Conservation (phyloP, 2,888 invertebrate species). For the Campoletis raptor region DNA sequence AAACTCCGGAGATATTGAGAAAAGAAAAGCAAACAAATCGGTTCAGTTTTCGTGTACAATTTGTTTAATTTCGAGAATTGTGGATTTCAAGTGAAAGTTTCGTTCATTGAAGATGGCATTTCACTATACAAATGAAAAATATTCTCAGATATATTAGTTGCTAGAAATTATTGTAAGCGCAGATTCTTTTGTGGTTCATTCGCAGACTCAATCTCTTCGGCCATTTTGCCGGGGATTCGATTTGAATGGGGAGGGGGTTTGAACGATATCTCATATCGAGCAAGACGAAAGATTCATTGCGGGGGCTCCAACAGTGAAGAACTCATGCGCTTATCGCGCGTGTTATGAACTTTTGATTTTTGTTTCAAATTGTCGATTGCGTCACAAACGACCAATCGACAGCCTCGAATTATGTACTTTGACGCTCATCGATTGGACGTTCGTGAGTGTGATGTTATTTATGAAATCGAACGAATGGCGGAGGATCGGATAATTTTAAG, state of each 20-base stretch:
- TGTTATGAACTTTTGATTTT: constrained; percentile 56
- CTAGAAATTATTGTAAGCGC: not conserved
- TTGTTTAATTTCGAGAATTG: not conserved
- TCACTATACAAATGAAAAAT: not conserved
- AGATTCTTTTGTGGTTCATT: not conserved
- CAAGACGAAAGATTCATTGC: constrained; percentile 44
- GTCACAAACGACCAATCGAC: constrained; percentile 65
- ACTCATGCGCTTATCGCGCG: constrained; percentile 59
- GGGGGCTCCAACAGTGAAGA: constrained; percentile 54
- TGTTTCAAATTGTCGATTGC: constrained; percentile 19
- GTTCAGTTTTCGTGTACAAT: not conserved
- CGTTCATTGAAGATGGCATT: not conserved
- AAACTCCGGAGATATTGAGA: not conserved
- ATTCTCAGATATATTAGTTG: not conserved
- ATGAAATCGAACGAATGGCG: constrained; percentile 66
- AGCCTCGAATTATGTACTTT: constrained; percentile 48
- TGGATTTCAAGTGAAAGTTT: not conserved
- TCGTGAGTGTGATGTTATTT: constrained; percentile 43
- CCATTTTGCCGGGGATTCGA: constrained; percentile 73
- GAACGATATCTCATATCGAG: constrained; percentile 37
- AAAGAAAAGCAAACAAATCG: not conserved
- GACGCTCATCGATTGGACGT: constrained; percentile 47
- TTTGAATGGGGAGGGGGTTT: not conserved
- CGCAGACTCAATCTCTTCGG: constrained; percentile 18
- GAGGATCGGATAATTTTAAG: constrained; percentile 71